Conservation (phyloP, 2,888 invertebrate species). For the Trachelus tabidus region DNA sequence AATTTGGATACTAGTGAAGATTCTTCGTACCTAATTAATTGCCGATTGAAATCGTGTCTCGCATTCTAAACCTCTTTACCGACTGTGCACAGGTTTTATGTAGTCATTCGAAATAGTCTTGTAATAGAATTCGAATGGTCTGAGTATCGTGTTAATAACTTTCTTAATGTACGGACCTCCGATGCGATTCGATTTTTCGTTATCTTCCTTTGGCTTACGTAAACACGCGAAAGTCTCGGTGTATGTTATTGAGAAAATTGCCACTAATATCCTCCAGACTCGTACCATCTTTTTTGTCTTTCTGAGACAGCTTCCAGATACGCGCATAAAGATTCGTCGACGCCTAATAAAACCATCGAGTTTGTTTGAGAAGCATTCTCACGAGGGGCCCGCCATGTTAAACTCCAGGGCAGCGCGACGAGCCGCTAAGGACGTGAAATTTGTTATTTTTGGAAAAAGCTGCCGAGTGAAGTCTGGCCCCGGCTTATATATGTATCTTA, state of each 20-base stretch:
- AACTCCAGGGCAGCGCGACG: constrained; percentile 6
- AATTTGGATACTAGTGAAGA: neutral
- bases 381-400: constrained; percentile 15
- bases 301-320: neutral
- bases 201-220: neutral
- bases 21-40: neutral
- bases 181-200: neutral
- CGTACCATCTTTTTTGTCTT: neutral
- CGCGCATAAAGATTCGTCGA: constrained; percentile 14
- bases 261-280: neutral
- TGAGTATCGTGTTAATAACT: neutral
- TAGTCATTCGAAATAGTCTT: neutral
- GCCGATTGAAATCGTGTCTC: neutral
- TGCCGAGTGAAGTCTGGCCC: neutral
- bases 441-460: constrained; percentile 16
- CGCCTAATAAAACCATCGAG: constrained; percentile 17
- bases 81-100: neutral
- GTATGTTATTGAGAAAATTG: neutral
- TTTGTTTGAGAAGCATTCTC: constrained; percentile 16
- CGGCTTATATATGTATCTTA: neutral
- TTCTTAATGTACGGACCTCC: neutral
- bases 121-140: neutral
- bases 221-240: neutral
- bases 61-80: neutral
- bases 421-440: constrained; percentile 15